phyloP scores from a whole-genome alignment of 1,140 invertebrate genomes.

The Nylanderia fulva region DNA sequence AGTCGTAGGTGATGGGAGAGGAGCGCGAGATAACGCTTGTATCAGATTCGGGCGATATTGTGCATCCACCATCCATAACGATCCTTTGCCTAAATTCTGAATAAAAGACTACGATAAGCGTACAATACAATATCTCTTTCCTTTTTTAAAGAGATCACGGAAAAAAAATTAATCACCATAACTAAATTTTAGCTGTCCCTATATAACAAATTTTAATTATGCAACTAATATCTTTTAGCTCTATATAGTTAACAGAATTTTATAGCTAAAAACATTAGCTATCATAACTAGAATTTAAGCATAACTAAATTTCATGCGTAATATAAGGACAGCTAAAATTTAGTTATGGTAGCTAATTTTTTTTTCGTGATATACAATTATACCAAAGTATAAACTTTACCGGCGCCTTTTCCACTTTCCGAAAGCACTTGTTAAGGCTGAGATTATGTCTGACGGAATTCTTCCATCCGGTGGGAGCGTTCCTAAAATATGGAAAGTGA shows the following conservation, averaged over 20 bases:
- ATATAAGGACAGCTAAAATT: too few relatives aligned
- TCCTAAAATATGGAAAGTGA: slow-evolving; percentile 98
- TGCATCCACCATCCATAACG: slow-evolving; percentile 97
- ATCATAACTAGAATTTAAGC: too few relatives aligned
- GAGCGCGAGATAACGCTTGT: slow-evolving; percentile 93
- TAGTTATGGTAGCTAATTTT: too few relatives aligned
- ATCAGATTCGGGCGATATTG: slow-evolving; percentile 94
- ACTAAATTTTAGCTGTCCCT: too few relatives aligned
- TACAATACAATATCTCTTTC: neutral
- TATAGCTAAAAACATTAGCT: too few relatives aligned
- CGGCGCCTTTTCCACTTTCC: slow-evolving; percentile 96
- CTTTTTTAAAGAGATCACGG: too few relatives aligned
- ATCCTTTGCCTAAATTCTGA: slow-evolving; percentile 96
- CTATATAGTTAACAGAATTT: too few relatives aligned
- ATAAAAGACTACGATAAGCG: neutral
- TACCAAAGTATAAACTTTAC: slow-evolving; percentile 86
- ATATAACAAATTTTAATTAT: too few relatives aligned
- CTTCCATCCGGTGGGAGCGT: slow-evolving; percentile 98
- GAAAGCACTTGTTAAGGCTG: slow-evolving; percentile 98
- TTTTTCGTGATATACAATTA: too few relatives aligned
- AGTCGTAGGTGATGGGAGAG: slow-evolving; percentile 90
- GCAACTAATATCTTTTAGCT: too few relatives aligned
- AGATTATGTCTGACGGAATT: slow-evolving; percentile 98
- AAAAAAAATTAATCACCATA: too few relatives aligned
- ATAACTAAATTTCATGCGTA: too few relatives aligned